phyloP scores from a whole-genome alignment of 2,113 vertebrate genomes.

The Alectura lathami region DNA sequence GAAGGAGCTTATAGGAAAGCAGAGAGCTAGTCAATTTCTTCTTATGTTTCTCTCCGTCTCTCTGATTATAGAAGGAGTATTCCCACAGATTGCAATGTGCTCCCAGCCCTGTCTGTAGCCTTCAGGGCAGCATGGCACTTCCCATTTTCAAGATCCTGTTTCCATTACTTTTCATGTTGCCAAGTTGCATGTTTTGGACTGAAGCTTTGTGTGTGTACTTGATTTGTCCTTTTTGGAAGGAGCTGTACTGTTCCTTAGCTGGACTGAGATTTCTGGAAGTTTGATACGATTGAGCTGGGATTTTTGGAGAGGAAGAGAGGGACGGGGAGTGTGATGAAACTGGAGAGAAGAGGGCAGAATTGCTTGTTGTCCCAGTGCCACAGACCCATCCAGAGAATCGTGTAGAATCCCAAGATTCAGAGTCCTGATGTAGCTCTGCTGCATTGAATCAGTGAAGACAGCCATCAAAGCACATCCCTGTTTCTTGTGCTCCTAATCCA shows the following conservation, averaged over 20 bases:
- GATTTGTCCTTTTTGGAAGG: neutral
- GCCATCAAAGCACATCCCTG: rapidly evolving
- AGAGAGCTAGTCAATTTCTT: neutral
- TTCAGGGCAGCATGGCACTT: neutral
- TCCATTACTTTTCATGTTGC: neutral
- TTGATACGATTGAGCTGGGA: neutral
- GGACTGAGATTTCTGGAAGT: neutral
- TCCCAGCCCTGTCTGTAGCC: neutral
- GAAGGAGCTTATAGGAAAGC: neutral
- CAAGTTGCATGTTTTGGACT: neutral
- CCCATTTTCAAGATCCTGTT: neutral
- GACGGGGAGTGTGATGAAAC: neutral
- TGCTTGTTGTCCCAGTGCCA: neutral
- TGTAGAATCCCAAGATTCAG: neutral
- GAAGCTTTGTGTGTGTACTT: neutral
- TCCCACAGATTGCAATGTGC: neutral
- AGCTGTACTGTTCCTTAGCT: neutral
- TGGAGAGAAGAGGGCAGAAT: neutral
- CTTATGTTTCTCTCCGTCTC: neutral
- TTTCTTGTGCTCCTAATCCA: neutral
- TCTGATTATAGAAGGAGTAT: neutral
- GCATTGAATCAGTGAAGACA: neutral
- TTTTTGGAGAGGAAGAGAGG: neutral
- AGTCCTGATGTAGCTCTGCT: neutral
- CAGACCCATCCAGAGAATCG: neutral